Base-by-base conservation (phyloP, 2,888 invertebrate genomes). In the Drepanosiphum platanoidis region DNA sequence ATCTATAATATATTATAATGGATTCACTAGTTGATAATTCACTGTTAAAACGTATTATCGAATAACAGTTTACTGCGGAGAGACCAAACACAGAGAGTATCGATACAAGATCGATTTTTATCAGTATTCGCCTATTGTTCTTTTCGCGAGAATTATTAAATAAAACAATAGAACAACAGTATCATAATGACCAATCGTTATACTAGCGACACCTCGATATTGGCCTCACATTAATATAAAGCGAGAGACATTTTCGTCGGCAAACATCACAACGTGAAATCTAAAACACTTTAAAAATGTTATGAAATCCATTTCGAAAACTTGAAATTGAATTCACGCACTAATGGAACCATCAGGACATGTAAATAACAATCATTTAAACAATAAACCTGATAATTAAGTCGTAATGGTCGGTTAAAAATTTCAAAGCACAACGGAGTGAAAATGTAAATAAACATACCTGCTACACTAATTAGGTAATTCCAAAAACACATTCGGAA, bases 41-140 rank as follows among this genome's bases (percentile, higher is more conserved):
- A 64, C 13, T 64, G 11, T 3, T 64, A 52, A 77, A 61, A 13
- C 22, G 0, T 64, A 64, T 64, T 39, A 64, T 42, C 42, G 46
- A 52, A 34, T 46, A 79, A 68, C 22, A 68, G 13, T 8, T 34
- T 46, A 46, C 9, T n/a, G 18, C 3, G 2, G 70, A 7, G 58
- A 75, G 9, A 34, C 18, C 27, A 52, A 52, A 36, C 70, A 70
- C 70, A 70, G 68, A 70, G n/a, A 27, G 15, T 71, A 36, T 36
- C 8, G 58, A 82, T 82, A 61, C 30, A 71, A 36, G 32, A 72
- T 27, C 39, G 58, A 72, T 72, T 72, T 82, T 61, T n/a, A 72
- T 82, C 81, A n/a, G 81, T 70, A 27, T 71, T 71, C n/a, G n/a
- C 0, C 71, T 32, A 61, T 81, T 84, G 77, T 77, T 75, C 22